Base-by-base conservation (phyloP, 2,113 vertebrate species). In the Aplodontia rufa region DNA sequence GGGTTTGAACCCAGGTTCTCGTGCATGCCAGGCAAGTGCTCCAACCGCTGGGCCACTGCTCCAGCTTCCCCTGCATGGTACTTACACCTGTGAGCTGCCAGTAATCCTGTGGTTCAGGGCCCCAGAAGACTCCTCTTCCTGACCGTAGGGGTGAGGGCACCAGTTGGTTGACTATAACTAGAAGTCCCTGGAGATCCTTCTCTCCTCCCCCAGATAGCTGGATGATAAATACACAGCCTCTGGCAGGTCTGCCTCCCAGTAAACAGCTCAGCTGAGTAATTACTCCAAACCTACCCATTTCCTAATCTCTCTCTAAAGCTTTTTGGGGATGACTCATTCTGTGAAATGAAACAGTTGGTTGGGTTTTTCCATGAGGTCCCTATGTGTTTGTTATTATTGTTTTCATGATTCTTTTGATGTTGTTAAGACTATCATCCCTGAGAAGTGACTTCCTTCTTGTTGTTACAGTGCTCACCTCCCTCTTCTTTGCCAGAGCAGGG, bases 241-340 rank as follows among this genome's bases (percentile, higher is more conserved):
- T 51, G 81, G 51, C 75, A 90, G 49, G 30, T 69, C 87, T 80
- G 87, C 58, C 87, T 87, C 58, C 76, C 47, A 68, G 51, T 2
- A 78, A 88, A 71, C 37, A 68, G n/a, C 45, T 72, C 60, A 64
- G 60, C 64, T 2, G 40, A 75, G n/a, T 58, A 79, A 85, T 94
- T 90, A 93, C 55, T 45, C 74, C 75, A 72, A 91, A 49, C 75
- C 53, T 71, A 85, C 19, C 83, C 80, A 74, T 85, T 92, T 90
- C 88, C 95, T 75, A 66, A 80, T 64, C 91, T 20, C 93, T 45
- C 85, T 82, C 76, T 37, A 4, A 28, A n/a, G 42, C n/a, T 69
- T 91, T 87, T 35, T 35, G 8, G 76, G 20, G 55, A 51, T 97
- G 97, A 96, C 64, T 97, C 82, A 90, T 82, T 68, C 66, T 35